Percentiles rank a stretch among this genome's conserved stretches.
Evolutionary conservation across 2,797 vertebrate genomes (phyloP).

Genomic region (Ispidina lecontei): DNA sequence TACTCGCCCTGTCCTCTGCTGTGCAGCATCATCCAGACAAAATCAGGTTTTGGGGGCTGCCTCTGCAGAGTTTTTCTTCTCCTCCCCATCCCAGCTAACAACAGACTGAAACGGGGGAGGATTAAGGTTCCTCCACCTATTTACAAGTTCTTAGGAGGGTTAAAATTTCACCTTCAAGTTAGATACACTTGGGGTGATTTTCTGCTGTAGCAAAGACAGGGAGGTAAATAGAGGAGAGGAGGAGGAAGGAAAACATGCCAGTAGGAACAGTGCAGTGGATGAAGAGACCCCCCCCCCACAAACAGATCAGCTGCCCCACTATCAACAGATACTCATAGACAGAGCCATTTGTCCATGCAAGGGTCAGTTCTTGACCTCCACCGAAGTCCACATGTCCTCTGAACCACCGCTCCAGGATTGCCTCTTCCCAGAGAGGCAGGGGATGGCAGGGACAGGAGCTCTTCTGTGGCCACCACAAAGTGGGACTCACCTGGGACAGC

Average conservation of each 20-base stretch:
- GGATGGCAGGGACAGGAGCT: background rate
- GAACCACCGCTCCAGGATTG: background rate
- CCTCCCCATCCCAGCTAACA: background rate
- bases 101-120: background rate
- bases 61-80: background rate
- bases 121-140: background rate
- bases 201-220: background rate
- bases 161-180: background rate
- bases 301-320: background rate
- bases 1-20: background rate
- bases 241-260: background rate
- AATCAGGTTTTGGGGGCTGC: background rate
- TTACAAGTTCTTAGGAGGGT: background rate
- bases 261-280: background rate
- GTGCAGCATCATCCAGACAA: background rate
- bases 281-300: background rate
- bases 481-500: background rate
- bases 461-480: accelerated
- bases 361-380: background rate
- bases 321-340: background rate
- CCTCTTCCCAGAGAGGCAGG: background rate
- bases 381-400: accelerated
- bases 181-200: background rate
- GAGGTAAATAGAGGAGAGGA: background rate
- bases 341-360: accelerated